Evolutionary conservation across 2,888 invertebrate species (phyloP).

Genomic region (Drosophila longiperda): DNA sequence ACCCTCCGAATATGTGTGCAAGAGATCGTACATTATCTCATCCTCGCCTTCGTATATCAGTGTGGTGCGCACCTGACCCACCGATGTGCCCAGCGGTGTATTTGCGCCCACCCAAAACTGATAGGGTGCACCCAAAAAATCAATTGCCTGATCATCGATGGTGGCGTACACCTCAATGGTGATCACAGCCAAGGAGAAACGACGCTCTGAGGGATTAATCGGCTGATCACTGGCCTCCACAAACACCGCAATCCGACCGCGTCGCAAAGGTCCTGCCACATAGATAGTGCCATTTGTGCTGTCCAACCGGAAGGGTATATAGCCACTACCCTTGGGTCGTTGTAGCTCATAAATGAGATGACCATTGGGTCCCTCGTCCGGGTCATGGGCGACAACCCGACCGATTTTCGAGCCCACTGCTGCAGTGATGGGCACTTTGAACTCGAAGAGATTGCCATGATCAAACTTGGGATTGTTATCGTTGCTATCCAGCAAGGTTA

Average conservation of each 20-base stretch:
- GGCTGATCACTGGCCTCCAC: constrained; percentile 94
- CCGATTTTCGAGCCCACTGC: constrained; percentile 91
- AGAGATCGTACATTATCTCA: constrained; percentile 89
- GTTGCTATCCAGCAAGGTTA: constrained; percentile 94
- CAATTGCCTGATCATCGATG: constrained; percentile 87
- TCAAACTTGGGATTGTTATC: constrained; percentile 95
- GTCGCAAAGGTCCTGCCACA: constrained; percentile 88
- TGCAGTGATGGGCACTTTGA: constrained; percentile 89
- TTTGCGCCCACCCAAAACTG: constrained; percentile 96
- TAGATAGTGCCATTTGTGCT: constrained; percentile 89
- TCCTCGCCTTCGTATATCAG: constrained; percentile 89
- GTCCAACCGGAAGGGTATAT: constrained; percentile 90
- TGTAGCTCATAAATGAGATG: constrained; percentile 91
- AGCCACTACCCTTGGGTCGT: constrained; percentile 88
- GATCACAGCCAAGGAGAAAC: constrained; percentile 93
- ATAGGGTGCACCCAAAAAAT: constrained; percentile 93
- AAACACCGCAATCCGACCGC: constrained; percentile 92
- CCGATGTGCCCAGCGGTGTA: constrained; percentile 93
- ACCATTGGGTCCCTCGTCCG: constrained; percentile 90
- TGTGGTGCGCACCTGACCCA: constrained; percentile 93
- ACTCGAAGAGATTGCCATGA: constrained; percentile 93
- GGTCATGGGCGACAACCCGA: constrained; percentile 92
- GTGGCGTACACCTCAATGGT: constrained; percentile 90
- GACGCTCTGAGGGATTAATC: constrained; percentile 92
- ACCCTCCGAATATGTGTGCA: constrained; percentile 95